These are phyloP conservation scores for Lepidurus packardi DNA, from an alignment of 1,140 invertebrate species.

Conservation along the genomic window DNA sequence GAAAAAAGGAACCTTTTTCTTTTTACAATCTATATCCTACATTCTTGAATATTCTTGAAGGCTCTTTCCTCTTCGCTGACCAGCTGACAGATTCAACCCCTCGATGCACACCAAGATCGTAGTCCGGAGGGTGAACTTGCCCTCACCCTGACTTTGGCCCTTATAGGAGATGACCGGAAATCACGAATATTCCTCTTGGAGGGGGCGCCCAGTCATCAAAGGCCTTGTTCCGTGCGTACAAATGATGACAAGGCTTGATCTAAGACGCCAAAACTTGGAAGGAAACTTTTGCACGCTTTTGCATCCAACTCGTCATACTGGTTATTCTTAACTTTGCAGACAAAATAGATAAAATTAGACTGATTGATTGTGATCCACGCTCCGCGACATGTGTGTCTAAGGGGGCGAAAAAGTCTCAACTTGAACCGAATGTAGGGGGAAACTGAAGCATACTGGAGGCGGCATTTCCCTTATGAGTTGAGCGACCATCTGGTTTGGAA, in stretches of 20 bases:
- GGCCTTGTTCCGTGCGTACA: background rate
- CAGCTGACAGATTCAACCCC: conserved; percentile 11
- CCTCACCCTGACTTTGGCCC: background rate
- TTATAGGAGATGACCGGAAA: background rate
- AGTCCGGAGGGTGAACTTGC: background rate
- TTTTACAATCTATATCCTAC: background rate
- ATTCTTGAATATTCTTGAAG: background rate
- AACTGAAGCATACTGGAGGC: background rate
- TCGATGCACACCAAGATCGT: background rate
- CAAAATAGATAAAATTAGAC: background rate
- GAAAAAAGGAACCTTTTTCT: background rate
- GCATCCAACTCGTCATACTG: background rate
- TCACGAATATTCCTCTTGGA: background rate
- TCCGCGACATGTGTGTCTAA: background rate
- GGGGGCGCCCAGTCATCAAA: background rate
- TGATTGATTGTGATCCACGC: background rate
- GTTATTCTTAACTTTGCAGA: too few species aligned
- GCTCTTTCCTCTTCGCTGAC: conserved; percentile 2
- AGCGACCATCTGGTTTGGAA: background rate
- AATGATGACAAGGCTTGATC: background rate
- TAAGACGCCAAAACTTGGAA: background rate
- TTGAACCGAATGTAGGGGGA: background rate
- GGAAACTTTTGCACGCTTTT: background rate
- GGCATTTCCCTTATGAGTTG: background rate
- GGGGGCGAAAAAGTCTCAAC: background rate